These are phyloP conservation scores for Pitangus sulphuratus DNA, from an alignment of 2,797 vertebrate species.

Conservation along the genomic window DNA sequence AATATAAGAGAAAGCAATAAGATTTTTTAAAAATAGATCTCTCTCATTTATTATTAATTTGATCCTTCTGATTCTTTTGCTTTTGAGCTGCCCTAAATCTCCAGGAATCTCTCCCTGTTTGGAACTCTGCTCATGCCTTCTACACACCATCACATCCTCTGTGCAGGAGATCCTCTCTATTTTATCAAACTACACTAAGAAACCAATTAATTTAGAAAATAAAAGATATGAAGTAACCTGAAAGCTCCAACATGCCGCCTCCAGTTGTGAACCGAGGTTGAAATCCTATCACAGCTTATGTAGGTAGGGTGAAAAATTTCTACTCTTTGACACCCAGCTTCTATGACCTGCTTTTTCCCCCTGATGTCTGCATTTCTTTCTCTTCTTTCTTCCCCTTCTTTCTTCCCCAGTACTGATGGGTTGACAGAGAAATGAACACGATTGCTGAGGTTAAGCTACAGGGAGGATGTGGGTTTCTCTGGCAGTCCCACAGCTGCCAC, in stretches of 20 bases:
- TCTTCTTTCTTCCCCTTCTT: background rate
- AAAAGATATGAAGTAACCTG: background rate
- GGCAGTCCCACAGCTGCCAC: background rate
- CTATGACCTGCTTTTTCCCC: background rate
- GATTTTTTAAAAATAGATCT: background rate
- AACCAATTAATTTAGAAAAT: background rate
- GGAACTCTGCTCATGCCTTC: background rate
- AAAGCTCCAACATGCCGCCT: background rate
- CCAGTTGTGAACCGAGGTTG: background rate
- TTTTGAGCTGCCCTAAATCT: background rate
- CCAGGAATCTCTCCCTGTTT: background rate
- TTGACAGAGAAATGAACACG: background rate
- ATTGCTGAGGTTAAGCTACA: background rate
- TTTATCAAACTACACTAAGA: background rate
- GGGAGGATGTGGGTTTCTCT: slow-evolving; percentile 50
- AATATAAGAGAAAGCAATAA: background rate
- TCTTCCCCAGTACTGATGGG: background rate
- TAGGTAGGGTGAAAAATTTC: background rate
- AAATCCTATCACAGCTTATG: background rate
- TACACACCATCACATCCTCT: background rate
- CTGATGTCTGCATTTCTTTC: background rate
- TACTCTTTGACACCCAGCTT: rapidly evolving
- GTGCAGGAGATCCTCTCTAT: background rate
- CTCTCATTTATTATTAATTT: background rate
- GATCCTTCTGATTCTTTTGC: background rate